Percentiles rank a stretch among this genome's conserved stretches.
phyloP scores from a whole-genome alignment of 2,888 invertebrate genomes.

The Hirudinaria manillensis region DNA sequence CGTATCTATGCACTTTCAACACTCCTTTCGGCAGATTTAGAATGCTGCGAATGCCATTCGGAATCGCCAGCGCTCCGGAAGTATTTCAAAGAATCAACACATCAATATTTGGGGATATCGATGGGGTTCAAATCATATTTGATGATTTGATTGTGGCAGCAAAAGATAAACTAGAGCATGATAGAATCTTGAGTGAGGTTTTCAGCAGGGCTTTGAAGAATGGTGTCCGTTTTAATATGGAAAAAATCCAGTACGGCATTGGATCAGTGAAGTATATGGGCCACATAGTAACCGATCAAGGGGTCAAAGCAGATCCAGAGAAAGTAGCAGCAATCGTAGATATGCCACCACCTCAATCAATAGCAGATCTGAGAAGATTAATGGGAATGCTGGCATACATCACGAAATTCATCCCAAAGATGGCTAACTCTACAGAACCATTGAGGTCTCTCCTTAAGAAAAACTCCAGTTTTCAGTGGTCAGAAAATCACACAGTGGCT shows the following conservation, averaged over 20 bases:
- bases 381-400: slow-evolving; percentile 39
- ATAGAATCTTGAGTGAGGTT: slow-evolving; percentile 33
- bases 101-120: slow-evolving; percentile 34
- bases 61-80: slow-evolving; percentile 35
- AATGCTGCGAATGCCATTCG: slow-evolving; percentile 38
- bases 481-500: slow-evolving; percentile 32
- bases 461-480: slow-evolving; percentile 8
- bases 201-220: slow-evolving; percentile 28
- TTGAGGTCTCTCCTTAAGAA: slow-evolving; percentile 37
- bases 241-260: slow-evolving; percentile 35
- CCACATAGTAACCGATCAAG: slow-evolving; percentile 35
- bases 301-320: slow-evolving; percentile 34
- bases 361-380: slow-evolving; percentile 26
- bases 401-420: slow-evolving; percentile 39
- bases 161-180: slow-evolving; percentile 36
- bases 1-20: slow-evolving; percentile 39
- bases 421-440: slow-evolving; percentile 37
- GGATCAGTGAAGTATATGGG: slow-evolving; percentile 38
- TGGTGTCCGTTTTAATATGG: slow-evolving; percentile 35
- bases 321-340: slow-evolving; percentile 36
- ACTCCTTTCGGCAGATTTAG: slow-evolving; percentile 34
- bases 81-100: slow-evolving; percentile 35
- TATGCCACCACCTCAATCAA: slow-evolving; percentile 39
- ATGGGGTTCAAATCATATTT: slow-evolving; percentile 32
- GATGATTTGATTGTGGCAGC: slow-evolving; percentile 39